Evolutionary conservation across 2,113 vertebrate genomes (phyloP).

Genomic region (Sprattus sprattus): DNA sequence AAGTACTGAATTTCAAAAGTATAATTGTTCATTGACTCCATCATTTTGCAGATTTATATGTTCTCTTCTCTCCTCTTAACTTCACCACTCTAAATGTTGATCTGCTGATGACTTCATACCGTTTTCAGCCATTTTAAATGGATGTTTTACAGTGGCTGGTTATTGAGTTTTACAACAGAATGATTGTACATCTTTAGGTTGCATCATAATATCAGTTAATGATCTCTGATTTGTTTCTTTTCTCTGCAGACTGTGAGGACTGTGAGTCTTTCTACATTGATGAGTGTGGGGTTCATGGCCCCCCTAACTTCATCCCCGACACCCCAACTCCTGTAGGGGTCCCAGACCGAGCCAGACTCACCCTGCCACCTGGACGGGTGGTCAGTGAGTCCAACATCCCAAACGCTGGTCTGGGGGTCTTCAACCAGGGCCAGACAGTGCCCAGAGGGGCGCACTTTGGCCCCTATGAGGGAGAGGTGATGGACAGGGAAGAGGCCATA

Average conservation of each 20-base stretch:
- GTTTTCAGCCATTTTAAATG: too few relatives aligned
- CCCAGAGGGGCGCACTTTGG: conserved; percentile 61
- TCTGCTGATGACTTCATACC: too few relatives aligned
- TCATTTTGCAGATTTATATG: too few relatives aligned
- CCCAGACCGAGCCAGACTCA: background rate
- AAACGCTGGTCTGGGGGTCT: conserved; percentile 64
- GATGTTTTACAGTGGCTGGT: too few relatives aligned
- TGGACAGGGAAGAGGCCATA: conserved; percentile 57
- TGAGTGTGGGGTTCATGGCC: conserved; percentile 56
- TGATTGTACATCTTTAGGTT: too few relatives aligned
- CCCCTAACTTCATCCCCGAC: conserved; percentile 56
- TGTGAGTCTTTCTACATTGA: conserved; percentile 63
- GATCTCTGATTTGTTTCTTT: background rate
- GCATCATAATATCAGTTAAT: too few relatives aligned
- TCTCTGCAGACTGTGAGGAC: conserved; percentile 59
- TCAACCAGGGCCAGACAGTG: conserved; percentile 56
- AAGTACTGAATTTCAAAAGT: too few relatives aligned
- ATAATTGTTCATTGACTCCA: too few relatives aligned
- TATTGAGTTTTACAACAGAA: too few relatives aligned
- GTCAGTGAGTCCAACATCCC: background rate
- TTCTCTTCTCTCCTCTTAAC: too few relatives aligned
- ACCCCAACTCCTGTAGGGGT: conserved; percentile 34
- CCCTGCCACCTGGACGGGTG: background rate
- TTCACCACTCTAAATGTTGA: too few relatives aligned
- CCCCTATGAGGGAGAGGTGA: conserved; percentile 61